These are phyloP conservation scores for Heptranchias perlo DNA, from an alignment of 2,113 vertebrate species.

Conservation along the genomic window DNA sequence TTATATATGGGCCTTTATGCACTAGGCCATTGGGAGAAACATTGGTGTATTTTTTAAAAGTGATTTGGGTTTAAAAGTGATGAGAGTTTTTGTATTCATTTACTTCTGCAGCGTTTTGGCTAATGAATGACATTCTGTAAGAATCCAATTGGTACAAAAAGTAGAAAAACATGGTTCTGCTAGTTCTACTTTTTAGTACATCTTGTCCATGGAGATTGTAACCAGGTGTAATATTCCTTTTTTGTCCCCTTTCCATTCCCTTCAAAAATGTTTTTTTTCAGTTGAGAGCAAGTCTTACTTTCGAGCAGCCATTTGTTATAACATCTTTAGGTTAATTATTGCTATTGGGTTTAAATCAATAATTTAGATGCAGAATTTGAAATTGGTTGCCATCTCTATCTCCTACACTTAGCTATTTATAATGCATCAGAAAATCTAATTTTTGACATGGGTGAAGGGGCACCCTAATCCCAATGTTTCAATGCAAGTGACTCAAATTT, in stretches of 20 bases:
- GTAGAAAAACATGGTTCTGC: background rate
- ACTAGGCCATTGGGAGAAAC: background rate
- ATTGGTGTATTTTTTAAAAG: background rate
- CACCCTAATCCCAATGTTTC: background rate
- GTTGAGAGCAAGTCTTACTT: background rate
- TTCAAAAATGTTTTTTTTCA: background rate
- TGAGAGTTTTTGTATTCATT: background rate
- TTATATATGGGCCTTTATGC: background rate
- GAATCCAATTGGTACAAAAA: background rate
- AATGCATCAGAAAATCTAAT: background rate
- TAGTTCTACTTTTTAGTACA: background rate
- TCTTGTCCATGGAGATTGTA: background rate
- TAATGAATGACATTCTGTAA: background rate
- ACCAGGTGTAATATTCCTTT: background rate
- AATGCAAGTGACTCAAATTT: background rate
- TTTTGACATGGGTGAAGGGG: background rate
- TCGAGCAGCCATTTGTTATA: background rate
- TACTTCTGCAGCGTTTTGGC: background rate
- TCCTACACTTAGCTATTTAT: background rate
- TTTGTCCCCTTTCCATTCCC: background rate
- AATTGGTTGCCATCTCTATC: background rate
- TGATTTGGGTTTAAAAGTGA: background rate
- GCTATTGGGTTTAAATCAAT: background rate
- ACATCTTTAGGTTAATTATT: background rate
- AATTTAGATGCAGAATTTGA: background rate